Base-by-base conservation (phyloP, 2,797 vertebrate species). In the Nyctalus aviator region DNA sequence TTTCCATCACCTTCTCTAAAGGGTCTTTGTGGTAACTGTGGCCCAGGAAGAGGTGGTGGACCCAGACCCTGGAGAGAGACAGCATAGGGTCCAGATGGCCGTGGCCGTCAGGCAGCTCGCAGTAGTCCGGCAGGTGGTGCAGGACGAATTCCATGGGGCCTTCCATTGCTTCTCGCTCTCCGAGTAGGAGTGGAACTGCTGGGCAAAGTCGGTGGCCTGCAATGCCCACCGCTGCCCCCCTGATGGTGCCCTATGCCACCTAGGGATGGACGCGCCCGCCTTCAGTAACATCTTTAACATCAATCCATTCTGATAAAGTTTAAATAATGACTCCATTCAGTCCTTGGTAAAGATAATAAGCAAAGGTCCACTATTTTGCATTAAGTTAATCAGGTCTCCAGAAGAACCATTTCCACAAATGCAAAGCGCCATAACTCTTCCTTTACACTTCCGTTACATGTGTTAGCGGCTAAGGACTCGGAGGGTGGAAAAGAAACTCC, bases 21-120 rank as follows among this genome's bases (percentile, higher is more conserved):
- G 27, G 59, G 25, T 30, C 59, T 62, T 62, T 30, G 59, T 62
- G 30, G 25, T 62, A 30, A 62, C 99, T 98, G 95, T 99, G 99
- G 94, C 99, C 99, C 92, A 99, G 96, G 97, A 99, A 99, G 91
- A 99, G 98, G 95, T 99, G 98, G 97, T 99, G 99, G 20, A 99
- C 98, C 99, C 99, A 99, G 35, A 99, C 99, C 99, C 99, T 99
- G 88, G 99, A 99, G 87, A 99, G 97, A 6, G 99, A 98, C 41
- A 99, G 78, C 98, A 98, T 23, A 57, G 55, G 97, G 98, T 99
- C 96, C 95, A 97, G 41, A 97, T 59, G 71, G 92, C 97, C 82
- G 76, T 93, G 72, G 77, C 92, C 91, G 23, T 94, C 96, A 7
- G 90, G 96, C 21, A 95, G 71, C 23, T 96, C 94, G 6, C 98